Percentiles rank a stretch among this genome's conserved stretches.
phyloP scores from a whole-genome alignment of 2,113 vertebrate species.

The Aramus guarauna region DNA sequence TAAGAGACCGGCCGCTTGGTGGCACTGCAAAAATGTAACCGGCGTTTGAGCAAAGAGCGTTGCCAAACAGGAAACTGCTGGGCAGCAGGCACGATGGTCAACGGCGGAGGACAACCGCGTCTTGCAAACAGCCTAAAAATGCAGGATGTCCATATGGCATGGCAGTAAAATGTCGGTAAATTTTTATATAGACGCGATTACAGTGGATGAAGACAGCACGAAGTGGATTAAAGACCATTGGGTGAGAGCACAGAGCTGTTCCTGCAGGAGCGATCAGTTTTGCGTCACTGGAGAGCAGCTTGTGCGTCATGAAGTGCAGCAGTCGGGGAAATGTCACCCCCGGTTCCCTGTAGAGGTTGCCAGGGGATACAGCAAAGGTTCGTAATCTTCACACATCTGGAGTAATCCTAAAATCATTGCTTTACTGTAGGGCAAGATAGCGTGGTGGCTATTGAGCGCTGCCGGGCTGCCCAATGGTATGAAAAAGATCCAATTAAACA shows the following conservation, averaged over 20 bases:
- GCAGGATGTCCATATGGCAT: fast-evolving
- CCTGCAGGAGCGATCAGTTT: fast-evolving
- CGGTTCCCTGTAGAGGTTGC: fast-evolving
- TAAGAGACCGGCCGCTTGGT: neutral
- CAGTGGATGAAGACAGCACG: neutral
- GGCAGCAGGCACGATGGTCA: neutral
- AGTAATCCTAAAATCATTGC: neutral
- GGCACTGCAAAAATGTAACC: slow-evolving; percentile 11
- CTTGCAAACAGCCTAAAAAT: neutral
- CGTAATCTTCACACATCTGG: fast-evolving
- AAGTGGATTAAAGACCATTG: neutral
- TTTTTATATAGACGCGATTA: neutral
- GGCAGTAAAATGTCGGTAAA: neutral
- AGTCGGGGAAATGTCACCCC: fast-evolving
- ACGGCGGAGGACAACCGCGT: fast-evolving
- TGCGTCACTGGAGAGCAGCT: fast-evolving
- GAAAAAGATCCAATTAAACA: neutral
- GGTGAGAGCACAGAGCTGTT: neutral
- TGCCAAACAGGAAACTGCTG: neutral
- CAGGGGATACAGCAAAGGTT: neutral
- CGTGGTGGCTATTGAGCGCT: neutral
- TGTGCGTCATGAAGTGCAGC: fast-evolving
- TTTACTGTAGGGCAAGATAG: neutral
- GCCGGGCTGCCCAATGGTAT: neutral
- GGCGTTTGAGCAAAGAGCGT: fast-evolving